These are phyloP conservation scores for western clawed frog (Xenopus tropicalis) DNA, from an alignment of 2,113 vertebrate species.

Conservation along the genomic window DNA sequence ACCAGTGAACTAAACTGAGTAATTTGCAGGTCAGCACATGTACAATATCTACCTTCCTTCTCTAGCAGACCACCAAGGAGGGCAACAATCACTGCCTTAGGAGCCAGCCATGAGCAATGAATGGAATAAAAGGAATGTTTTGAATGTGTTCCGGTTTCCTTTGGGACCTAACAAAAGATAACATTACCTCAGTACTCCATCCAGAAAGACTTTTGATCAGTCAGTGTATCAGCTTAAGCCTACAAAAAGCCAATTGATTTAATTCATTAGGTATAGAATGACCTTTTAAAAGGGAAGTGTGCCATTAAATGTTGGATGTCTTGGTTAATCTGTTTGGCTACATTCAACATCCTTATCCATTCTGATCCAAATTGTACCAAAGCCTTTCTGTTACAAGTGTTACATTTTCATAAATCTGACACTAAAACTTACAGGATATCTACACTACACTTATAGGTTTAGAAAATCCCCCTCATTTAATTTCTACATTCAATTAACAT, in stretches of 20 bases:
- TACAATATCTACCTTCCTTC: neutral
- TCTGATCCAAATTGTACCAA: neutral
- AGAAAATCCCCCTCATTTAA: too few relatives aligned
- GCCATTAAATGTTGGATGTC: slow-evolving; percentile 1
- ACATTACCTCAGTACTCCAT: neutral
- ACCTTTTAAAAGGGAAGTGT: neutral
- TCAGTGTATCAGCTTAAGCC: slow-evolving; percentile 1
- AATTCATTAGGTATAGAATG: neutral
- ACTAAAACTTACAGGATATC: too few relatives aligned
- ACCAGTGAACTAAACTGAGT: neutral
- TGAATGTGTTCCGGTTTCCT: slow-evolving; percentile 1
- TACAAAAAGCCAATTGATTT: neutral
- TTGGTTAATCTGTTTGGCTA: neutral
- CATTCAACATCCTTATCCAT: neutral
- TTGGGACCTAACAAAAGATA: slow-evolving; percentile 12
- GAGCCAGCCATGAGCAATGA: slow-evolving; percentile 2
- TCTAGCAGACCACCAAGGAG: neutral
- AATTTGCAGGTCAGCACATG: neutral
- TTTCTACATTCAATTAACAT: too few relatives aligned
- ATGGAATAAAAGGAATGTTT: slow-evolving; percentile 5
- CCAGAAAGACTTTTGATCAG: slow-evolving; percentile 11
- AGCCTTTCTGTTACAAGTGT: neutral
- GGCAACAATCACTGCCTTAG: neutral
- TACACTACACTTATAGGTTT: too few relatives aligned
- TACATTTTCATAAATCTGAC: too few relatives aligned